A percentile compares a stretch with the other conserved stretches of the same genome.
Conservation (phyloP, 2,113 vertebrate species). For the Melanerpes aurifrons region DNA sequence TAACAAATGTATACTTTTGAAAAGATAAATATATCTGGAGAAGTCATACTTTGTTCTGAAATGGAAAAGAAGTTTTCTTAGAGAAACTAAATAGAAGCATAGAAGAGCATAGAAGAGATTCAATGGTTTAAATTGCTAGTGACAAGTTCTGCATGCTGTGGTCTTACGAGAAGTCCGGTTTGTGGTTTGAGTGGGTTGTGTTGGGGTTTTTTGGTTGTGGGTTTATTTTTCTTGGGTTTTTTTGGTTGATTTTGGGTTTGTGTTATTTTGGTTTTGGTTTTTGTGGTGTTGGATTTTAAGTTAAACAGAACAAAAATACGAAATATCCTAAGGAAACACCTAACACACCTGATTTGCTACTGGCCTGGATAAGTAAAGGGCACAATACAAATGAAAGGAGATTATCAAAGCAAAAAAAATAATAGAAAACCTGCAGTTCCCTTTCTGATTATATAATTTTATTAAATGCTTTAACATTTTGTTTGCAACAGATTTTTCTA, state of each 20-base stretch:
- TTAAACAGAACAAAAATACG: not conserved
- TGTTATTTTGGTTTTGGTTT: not conserved
- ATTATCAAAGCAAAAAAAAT: not conserved
- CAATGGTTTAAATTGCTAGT: not conserved
- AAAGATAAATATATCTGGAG: not conserved
- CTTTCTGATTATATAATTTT: not conserved
- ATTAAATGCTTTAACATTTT: not conserved
- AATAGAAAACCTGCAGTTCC: not conserved
- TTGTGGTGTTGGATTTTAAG: not conserved
- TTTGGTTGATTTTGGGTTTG: not conserved
- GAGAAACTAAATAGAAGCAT: not conserved
- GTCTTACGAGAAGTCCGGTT: not conserved
- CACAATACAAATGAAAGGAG: not conserved
- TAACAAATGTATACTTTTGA: not conserved
- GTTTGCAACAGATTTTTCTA: constrained; percentile 8
- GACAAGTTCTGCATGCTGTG: not conserved
- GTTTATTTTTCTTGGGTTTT: not conserved
- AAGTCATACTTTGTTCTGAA: not conserved
- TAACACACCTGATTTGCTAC: not conserved
- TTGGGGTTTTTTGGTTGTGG: not conserved
- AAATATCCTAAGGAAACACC: not conserved
- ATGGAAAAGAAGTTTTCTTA: not conserved
- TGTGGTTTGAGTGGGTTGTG: not conserved
- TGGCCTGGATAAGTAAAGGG: not conserved
- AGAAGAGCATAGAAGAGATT: not conserved